Conservation (phyloP, 2,797 vertebrate genomes). For the Tangara arthus region DNA sequence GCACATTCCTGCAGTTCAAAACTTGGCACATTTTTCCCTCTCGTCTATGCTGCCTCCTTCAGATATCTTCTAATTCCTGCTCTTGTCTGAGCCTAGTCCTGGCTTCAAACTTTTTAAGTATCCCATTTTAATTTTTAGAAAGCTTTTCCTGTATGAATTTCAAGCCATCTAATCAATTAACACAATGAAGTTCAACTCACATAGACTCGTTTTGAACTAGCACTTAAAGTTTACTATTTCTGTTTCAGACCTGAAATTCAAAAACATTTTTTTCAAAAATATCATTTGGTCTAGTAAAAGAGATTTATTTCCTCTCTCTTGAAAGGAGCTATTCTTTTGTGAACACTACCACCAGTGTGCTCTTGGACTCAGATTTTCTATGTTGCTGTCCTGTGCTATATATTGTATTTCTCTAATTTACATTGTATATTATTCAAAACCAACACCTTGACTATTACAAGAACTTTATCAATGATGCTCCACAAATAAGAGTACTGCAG, state of each 20-base stretch:
- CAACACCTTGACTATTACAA: neutral
- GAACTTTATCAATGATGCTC: neutral
- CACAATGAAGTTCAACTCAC: neutral
- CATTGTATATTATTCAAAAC: neutral
- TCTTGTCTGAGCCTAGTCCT: neutral
- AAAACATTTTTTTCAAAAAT: slow-evolving; percentile 26
- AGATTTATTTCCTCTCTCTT: slow-evolving; percentile 5
- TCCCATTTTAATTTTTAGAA: neutral
- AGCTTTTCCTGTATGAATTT: neutral
- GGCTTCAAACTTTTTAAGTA: neutral
- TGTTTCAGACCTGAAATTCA: neutral
- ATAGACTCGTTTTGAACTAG: neutral
- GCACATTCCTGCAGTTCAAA: neutral
- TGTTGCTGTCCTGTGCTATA: neutral
- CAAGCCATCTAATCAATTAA: neutral
- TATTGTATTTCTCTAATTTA: neutral
- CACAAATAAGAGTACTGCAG: neutral
- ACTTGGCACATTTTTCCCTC: neutral
- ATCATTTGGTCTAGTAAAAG: neutral
- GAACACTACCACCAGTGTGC: neutral
- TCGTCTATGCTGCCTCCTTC: neutral
- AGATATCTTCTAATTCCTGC: neutral
- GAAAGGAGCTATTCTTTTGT: slow-evolving; percentile 9
- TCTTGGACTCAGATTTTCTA: neutral
- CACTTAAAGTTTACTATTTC: neutral